Evolutionary conservation across 2,113 vertebrate genomes (phyloP).

Genomic region (Potamarius usumacintae): DNA sequence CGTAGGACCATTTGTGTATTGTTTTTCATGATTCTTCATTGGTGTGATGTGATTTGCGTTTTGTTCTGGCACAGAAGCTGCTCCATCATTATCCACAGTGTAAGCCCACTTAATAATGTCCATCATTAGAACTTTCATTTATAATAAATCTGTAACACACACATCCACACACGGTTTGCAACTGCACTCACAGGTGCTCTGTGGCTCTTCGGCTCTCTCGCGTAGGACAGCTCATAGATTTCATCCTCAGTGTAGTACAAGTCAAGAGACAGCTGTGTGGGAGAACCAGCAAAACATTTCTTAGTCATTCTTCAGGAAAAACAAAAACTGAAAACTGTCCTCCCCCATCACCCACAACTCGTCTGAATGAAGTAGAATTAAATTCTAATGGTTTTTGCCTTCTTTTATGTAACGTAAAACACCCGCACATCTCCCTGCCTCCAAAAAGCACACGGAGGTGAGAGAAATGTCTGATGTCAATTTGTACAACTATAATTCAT

Average conservation of each 20-base stretch:
- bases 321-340: background rate
- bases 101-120: background rate
- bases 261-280: slow-evolving; percentile 87
- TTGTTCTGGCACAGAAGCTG: background rate
- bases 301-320: background rate
- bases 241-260: slow-evolving; percentile 98
- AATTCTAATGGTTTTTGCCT: background rate
- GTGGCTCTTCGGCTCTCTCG: slow-evolving; percentile 90
- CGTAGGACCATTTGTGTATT: too few species aligned
- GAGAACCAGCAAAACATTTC: slow-evolving; percentile 42
- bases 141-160: background rate
- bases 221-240: slow-evolving; percentile 93
- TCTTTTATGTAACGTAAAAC: background rate
- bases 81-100: background rate
- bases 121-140: background rate
- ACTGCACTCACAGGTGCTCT: slow-evolving; percentile 78
- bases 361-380: background rate
- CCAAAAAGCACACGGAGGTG: background rate
- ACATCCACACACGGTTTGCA: background rate
- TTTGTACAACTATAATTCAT: background rate
- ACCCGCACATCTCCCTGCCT: background rate
- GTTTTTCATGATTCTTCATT: background rate
- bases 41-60: background rate
- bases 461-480: background rate
- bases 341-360: background rate